A percentile compares a stretch with the other conserved stretches of the same genome.
phyloP scores from a whole-genome alignment of 2,113 vertebrate genomes.

The Arenaria interpres region DNA sequence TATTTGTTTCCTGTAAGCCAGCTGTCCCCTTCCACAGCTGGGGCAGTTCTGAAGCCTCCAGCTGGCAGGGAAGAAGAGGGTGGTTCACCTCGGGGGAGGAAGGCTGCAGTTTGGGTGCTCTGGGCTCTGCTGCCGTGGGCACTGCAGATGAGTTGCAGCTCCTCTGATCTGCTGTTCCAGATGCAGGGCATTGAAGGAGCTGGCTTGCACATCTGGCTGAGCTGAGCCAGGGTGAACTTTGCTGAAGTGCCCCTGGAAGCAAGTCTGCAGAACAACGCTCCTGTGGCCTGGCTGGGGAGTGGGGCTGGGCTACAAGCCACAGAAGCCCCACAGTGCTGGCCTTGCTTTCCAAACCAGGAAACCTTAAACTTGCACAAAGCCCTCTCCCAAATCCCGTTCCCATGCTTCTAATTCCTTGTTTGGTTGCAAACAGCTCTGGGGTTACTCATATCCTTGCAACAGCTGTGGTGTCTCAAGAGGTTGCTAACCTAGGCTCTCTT shows the following conservation, averaged over 20 bases:
- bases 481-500: not conserved
- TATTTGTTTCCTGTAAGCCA: not conserved
- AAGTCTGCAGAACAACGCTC: not conserved
- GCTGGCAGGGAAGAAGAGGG: not conserved
- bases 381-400: not conserved
- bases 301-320: not conserved
- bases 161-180: not conserved
- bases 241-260: not conserved
- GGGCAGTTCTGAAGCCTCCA: not conserved
- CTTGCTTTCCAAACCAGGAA: not conserved
- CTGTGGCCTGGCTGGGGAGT: not conserved
- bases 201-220: not conserved
- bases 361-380: not conserved
- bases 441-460: constrained; percentile 22
- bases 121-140: not conserved
- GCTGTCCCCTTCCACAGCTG: not conserved
- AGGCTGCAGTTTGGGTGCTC: not conserved
- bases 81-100: not conserved
- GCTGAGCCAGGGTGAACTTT: not conserved
- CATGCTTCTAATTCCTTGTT: not conserved
- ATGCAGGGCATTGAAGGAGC: not conserved
- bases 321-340: not conserved
- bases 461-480: not conserved
- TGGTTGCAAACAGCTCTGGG: not conserved
- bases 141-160: not conserved